Conservation (phyloP, 2,888 invertebrate genomes). For the Stramonita haemastoma region DNA sequence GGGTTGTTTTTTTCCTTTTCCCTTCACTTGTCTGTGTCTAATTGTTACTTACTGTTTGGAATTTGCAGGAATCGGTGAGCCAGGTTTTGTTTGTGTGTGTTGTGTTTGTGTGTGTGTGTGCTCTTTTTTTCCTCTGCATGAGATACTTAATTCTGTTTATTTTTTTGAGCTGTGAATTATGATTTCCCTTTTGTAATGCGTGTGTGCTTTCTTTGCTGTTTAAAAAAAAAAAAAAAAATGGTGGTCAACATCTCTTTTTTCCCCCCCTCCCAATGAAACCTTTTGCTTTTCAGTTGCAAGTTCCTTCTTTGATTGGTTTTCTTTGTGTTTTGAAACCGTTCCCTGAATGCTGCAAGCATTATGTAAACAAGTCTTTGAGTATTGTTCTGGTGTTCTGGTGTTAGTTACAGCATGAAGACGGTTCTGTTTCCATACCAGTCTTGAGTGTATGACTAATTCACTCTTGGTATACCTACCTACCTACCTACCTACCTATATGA, state of each 20-base stretch:
- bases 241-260: conserved; percentile 25
- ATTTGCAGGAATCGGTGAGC: conserved; percentile 34
- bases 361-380: background rate
- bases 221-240: too few species aligned
- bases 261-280: background rate
- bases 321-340: background rate
- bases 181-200: background rate
- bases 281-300: background rate
- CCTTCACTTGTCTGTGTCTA: background rate
- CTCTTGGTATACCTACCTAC: too few species aligned
- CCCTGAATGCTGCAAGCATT: background rate
- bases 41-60: conserved; percentile 7
- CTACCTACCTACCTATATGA: too few species aligned
- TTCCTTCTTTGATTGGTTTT: background rate
- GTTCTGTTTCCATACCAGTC: background rate
- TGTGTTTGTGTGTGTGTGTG: background rate
- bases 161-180: background rate
- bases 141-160: background rate
- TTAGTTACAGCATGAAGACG: conserved; percentile 7
- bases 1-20: too few species aligned
- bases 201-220: background rate
- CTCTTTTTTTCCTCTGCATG: background rate
- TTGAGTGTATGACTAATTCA: too few species aligned
- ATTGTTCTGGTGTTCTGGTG: background rate
- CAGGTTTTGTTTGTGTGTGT: conserved; percentile 14